Base-by-base conservation (phyloP, 2,888 invertebrate genomes). In the Synergus japonicus region DNA sequence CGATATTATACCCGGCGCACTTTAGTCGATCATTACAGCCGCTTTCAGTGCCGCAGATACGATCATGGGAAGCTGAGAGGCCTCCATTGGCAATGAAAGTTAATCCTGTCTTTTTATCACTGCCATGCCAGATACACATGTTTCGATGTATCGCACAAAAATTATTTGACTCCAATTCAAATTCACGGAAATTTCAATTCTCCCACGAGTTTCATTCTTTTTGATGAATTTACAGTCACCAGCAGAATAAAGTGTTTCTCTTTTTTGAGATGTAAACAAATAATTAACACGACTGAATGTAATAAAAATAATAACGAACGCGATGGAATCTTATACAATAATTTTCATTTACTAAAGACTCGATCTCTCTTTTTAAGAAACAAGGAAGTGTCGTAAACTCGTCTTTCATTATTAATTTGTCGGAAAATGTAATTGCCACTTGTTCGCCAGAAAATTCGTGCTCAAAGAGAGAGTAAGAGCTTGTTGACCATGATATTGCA, bases 41-140 rank as follows among this genome's bases (percentile, higher is more conserved):
- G 69, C 69, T 69, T 69, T 69, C 69, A 69, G 49, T 29, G 49
- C 69, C 29, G 2, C 49, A 69, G 69, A 69, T 69, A 49, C 37
- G 29, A 69, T 69, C 69, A 69, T 37, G 69, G 37, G 69, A 69
- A 69, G 69, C 69, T 69, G 69, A 69, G 69, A 69, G 29, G 29
- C 69, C 49, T 69, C 69, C 49, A 49, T 29, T 69, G 69, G 49
- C 69, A 69, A 69, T 69, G 69, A 69, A 69, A 69, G 69, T 69
- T 69, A 49, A 49, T 49, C 69, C 37, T 69, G 8, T 37, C 49
- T 49, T 49, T 43, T 69, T 69, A 69, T 69, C 69, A 69, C 29
- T 49, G 49, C 46, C 37, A 29, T 15, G 49, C 69, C 46, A 67
- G 67, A 46, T 69, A 69, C 49, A 69, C 67, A 67, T 67, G 67